phyloP scores from a whole-genome alignment of 2,113 vertebrate species.

The Gyps fulvus region DNA sequence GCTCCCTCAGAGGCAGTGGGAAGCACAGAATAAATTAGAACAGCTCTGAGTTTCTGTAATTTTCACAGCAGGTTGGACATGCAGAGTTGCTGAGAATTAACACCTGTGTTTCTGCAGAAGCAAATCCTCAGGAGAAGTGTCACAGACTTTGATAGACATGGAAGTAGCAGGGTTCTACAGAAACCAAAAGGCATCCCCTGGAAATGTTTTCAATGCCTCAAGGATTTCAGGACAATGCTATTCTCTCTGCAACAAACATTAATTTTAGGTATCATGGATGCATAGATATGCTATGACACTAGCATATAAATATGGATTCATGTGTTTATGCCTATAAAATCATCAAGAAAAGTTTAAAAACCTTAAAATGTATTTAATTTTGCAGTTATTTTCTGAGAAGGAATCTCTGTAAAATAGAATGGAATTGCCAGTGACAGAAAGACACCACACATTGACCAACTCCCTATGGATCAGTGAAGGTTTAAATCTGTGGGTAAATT shows the following conservation, averaged over 20 bases:
- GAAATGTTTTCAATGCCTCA: neutral
- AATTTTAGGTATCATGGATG: neutral
- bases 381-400: neutral
- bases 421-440: neutral
- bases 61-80: conserved; percentile 39
- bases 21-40: conserved; percentile 33
- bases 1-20: neutral
- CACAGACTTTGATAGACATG: neutral
- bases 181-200: neutral
- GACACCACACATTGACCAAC: neutral
- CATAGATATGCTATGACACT: neutral
- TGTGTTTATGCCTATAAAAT: neutral
- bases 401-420: neutral
- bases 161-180: conserved; percentile 4
- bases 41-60: conserved; percentile 1
- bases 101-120: conserved; percentile 13
- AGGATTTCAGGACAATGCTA: neutral
- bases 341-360: neutral
- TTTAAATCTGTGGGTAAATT: neutral
- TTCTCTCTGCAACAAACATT: neutral
- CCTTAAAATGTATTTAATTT: neutral
- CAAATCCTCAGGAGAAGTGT: conserved; percentile 26
- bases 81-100: conserved; percentile 32
- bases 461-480: neutral
- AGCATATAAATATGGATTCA: neutral